Evolutionary conservation across 2,797 vertebrate species (phyloP).

Genomic region (Schizopygopsis malacanthus): DNA sequence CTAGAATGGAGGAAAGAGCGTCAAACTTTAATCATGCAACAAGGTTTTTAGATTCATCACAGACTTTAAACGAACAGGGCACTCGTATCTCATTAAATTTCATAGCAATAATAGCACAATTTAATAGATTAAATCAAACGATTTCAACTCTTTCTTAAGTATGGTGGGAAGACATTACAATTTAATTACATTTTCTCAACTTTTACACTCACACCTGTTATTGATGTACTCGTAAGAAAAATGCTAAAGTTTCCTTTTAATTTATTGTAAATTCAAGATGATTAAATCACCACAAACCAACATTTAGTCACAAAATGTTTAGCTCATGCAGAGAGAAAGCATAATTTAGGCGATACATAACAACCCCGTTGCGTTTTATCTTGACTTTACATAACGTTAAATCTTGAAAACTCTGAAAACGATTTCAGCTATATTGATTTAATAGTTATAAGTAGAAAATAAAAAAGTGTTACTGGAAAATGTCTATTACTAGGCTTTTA

Average conservation of each 20-base stretch:
- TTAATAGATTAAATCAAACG: background rate
- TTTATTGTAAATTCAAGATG: background rate
- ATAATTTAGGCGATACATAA: background rate
- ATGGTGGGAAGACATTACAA: background rate
- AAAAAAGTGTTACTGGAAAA: background rate
- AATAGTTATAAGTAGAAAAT: background rate
- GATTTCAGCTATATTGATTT: background rate
- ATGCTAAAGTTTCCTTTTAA: background rate
- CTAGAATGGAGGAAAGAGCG: constrained; percentile 66
- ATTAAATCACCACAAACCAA: background rate
- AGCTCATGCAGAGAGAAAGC: background rate
- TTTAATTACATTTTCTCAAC: background rate
- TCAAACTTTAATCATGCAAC: background rate
- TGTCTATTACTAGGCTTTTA: background rate
- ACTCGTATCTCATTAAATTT: background rate
- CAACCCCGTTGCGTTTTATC: background rate
- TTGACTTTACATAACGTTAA: no score
- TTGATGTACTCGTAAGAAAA: no score
- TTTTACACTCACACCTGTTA: background rate
- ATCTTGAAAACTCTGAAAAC: no score
- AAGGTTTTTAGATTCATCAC: background rate
- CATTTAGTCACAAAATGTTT: background rate
- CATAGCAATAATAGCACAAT: background rate
- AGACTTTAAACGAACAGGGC: background rate
- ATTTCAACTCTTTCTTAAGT: background rate